Conservation (phyloP, 2,888 invertebrate species). For the Rhyacophila evoluta region DNA sequence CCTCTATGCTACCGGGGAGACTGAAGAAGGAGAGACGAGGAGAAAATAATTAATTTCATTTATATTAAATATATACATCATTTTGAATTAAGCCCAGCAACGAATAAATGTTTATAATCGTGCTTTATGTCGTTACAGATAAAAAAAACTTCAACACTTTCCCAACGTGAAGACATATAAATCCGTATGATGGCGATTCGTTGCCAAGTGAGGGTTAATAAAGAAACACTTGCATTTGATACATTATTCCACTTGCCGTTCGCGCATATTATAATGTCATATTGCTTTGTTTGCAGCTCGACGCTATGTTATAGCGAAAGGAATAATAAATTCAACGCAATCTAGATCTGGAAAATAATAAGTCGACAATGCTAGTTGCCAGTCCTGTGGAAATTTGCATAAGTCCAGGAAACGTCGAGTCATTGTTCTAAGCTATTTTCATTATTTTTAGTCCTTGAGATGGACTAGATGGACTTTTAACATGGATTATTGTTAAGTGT, state of each 20-base stretch:
- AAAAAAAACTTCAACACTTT: neutral
- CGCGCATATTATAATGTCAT: neutral
- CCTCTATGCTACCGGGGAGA: no score
- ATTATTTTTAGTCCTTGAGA: slow-evolving; percentile 1
- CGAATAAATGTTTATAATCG: no score
- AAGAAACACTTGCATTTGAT: slow-evolving; percentile 15
- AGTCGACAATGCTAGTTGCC: neutral
- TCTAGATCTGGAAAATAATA: neutral
- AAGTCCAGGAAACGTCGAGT: neutral
- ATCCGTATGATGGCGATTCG: neutral
- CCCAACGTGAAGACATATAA: neutral
- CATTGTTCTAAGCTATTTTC: neutral
- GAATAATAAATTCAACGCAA: slow-evolving; percentile 9
- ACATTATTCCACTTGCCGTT: neutral
- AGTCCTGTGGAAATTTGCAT: neutral
- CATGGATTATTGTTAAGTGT: neutral
- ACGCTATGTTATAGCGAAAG: neutral
- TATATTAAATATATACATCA: no score
- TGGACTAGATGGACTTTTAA: slow-evolving; percentile 21
- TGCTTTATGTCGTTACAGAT: no score
- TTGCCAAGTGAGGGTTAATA: slow-evolving; percentile 16
- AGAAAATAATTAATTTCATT: no score
- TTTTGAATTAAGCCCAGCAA: no score
- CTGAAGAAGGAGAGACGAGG: no score
- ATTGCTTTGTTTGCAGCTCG: neutral